Base-by-base conservation (phyloP, 2,113 vertebrate genomes). In the Callopanchax toddi region DNA sequence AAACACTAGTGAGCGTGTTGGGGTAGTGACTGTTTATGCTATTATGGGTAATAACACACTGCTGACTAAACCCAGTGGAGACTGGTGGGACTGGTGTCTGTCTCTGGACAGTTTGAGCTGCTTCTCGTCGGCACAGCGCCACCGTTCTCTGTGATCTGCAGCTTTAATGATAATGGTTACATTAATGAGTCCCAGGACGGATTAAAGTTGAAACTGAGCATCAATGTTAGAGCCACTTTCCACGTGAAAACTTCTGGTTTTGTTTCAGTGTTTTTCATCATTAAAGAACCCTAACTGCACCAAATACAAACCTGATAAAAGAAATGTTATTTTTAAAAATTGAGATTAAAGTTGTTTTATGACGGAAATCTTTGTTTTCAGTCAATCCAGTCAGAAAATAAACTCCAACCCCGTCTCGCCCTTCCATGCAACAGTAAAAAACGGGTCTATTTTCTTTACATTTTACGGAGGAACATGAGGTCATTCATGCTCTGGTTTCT, bases 401-500 rank as follows among this genome's bases (percentile, higher is more conserved):
- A n/a, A n/a, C n/a, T n/a, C n/a, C n/a, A n/a, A n/a, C n/a, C n/a
- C n/a, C n/a, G n/a, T n/a, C n/a, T n/a, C n/a, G n/a, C n/a, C n/a
- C n/a, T n/a, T n/a, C n/a, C n/a, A n/a, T n/a, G n/a, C n/a, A n/a
- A n/a, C n/a, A n/a, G n/a, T n/a, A n/a, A n/a, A n/a, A n/a, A n/a
- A n/a, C n/a, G n/a, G n/a, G n/a, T n/a, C n/a, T n/a, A n/a, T n/a
- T n/a, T n/a, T n/a, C n/a, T n/a, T n/a, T n/a, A n/a, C n/a, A n/a
- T n/a, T n/a, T n/a, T n/a, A 13, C 65, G 21, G 53, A 60, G 66
- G 42, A 65, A 61, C 60, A 76, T 84, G 83, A 84, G 72, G 68
- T 83, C 82, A 82, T 77, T 52, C 66, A 0, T 65, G 67, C 84
- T 91, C 89, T 91, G 90, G 86, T 91, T 91, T 91, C 77, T 76